Percentiles rank a stretch among this genome's conserved stretches.
Conservation (phyloP, 2,113 vertebrate genomes). For the Cettia cetti region DNA sequence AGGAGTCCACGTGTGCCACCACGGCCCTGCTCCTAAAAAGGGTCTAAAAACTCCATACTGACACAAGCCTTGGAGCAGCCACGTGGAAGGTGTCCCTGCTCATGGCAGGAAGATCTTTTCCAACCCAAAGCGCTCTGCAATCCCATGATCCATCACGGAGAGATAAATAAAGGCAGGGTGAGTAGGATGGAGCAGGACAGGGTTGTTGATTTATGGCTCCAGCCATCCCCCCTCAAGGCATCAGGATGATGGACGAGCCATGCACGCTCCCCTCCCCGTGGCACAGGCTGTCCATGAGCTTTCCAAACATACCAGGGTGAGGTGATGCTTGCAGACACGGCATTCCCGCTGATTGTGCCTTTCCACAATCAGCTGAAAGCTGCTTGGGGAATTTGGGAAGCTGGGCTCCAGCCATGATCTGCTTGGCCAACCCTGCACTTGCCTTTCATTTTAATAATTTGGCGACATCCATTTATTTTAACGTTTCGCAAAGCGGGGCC, state of each 20-base stretch:
- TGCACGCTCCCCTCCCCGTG: background rate
- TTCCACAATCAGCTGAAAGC: conserved; percentile 17
- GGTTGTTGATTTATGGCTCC: background rate
- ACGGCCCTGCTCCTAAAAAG: background rate
- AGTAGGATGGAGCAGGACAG: background rate
- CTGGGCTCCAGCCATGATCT: conserved; percentile 26
- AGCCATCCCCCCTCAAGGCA: background rate
- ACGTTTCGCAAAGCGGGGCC: background rate
- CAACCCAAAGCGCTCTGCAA: no score
- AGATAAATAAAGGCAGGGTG: background rate
- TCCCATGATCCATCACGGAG: background rate
- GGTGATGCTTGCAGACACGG: background rate
- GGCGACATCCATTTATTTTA: conserved; percentile 23
- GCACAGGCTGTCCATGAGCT: background rate
- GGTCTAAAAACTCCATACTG: background rate
- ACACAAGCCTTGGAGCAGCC: background rate
- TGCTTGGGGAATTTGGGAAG: background rate
- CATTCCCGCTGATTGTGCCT: background rate
- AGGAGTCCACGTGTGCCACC: background rate
- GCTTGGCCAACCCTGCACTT: conserved; percentile 2
- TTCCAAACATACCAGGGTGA: conserved; percentile 4
- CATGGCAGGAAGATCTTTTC: background rate
- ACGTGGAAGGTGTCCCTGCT: background rate
- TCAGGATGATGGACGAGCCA: background rate
- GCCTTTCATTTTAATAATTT: conserved; percentile 50